Conservation (phyloP, 2,113 vertebrate genomes). For the Salvator merianae region DNA sequence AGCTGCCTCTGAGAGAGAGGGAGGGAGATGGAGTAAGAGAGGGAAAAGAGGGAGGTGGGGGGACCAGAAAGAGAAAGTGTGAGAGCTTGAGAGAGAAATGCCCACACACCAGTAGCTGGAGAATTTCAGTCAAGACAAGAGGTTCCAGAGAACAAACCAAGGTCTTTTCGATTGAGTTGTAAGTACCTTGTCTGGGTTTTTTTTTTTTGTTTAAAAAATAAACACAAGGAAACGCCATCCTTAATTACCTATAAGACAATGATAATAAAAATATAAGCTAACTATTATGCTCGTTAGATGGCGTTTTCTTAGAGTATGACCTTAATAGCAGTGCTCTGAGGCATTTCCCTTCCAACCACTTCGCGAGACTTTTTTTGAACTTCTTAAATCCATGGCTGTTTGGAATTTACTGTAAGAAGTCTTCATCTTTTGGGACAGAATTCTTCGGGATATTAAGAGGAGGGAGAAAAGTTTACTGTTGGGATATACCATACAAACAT, state of each 20-base stretch:
- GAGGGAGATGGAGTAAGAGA: conserved; percentile 30
- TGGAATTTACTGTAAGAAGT: conserved; percentile 17
- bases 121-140: conserved; percentile 61
- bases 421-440: background rate
- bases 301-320: background rate
- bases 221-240: conserved; percentile 5
- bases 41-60: conserved; percentile 18
- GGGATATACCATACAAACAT: conserved; percentile 3
- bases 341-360: background rate
- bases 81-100: conserved; percentile 46
- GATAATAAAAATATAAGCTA: background rate
- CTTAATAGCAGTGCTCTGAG: background rate
- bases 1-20: conserved; percentile 69
- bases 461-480: background rate
- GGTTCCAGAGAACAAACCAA: conserved; percentile 60
- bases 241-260: background rate
- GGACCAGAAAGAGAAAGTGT: conserved; percentile 13
- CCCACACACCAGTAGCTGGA: conserved; percentile 48
- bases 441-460: background rate
- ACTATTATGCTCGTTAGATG: background rate
- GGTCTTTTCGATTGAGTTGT: conserved; percentile 72
- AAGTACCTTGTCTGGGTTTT: conserved; percentile 66
- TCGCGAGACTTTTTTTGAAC: background rate
- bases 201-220: background rate
- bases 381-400: conserved; percentile 20